These are phyloP conservation scores for Henricia sp. DNA, from an alignment of 53 echinoderm and acorn worm species.

Conservation along the genomic window DNA sequence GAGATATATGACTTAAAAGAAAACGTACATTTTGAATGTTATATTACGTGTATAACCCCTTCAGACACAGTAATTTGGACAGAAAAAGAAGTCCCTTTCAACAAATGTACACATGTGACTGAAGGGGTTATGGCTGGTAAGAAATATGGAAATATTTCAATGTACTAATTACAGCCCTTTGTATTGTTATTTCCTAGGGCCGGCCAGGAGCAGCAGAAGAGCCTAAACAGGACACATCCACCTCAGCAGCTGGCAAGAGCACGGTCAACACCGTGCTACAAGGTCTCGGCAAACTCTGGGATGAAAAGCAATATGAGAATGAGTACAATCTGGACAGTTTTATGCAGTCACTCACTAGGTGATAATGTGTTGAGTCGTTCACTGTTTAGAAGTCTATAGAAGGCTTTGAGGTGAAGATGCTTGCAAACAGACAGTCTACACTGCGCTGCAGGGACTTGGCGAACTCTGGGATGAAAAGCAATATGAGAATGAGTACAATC, in stretches of 20 bases:
- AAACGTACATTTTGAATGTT: no score
- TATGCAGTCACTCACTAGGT: conserved; percentile 76
- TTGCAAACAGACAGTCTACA: conserved; percentile 38
- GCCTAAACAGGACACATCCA: conserved; percentile 33
- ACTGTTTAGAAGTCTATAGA: no score
- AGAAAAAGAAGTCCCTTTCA: no score
- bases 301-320: conserved; percentile 91
- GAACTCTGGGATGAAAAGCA: conserved; percentile 97
- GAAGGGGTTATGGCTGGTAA: no score
- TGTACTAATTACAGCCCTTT: no score
- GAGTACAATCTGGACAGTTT: conserved; percentile 92
- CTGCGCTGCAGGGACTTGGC: conserved; percentile 75
- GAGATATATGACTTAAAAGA: no score
- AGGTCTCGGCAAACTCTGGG: conserved; percentile 91
- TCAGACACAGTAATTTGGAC: no score
- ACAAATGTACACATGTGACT: no score
- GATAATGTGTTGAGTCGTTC: no score
- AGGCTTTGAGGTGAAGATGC: no score
- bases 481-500: conserved; percentile 92
- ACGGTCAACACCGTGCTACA: conserved; percentile 70
- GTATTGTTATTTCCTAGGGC: conserved; percentile 22
- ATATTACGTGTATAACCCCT: no score
- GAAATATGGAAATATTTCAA: no score
- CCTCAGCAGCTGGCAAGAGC: neutral
- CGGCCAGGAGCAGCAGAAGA: conserved; percentile 55